These are phyloP conservation scores for Medauroidea extradentata DNA, from an alignment of 1,140 invertebrate genomes.

Conservation along the genomic window DNA sequence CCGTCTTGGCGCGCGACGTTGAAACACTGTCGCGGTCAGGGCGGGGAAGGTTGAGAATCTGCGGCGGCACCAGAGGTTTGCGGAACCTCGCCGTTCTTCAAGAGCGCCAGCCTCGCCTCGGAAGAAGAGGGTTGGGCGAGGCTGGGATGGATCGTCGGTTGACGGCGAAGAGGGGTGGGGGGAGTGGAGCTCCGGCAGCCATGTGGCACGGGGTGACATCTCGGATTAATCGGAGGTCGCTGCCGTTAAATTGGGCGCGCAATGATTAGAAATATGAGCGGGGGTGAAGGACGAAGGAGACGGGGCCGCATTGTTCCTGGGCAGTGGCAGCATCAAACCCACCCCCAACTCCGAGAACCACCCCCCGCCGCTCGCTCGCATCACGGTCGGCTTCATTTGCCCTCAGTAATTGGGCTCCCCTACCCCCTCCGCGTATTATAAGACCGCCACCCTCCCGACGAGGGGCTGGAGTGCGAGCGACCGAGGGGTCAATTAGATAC, in stretches of 20 bases:
- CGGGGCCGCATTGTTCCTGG: conserved; percentile 3
- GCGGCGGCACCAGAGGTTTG: too few species aligned
- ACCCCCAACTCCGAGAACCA: too few species aligned
- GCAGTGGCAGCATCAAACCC: neutral
- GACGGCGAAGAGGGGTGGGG: neutral
- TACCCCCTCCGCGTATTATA: too few species aligned
- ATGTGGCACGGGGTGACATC: neutral
- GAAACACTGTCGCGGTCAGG: too few species aligned
- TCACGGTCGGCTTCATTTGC: conserved; percentile 4
- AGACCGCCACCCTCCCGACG: too few species aligned
- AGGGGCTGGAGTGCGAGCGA: too few species aligned
- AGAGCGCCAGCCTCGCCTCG: too few species aligned
- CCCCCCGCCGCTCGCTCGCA: neutral
- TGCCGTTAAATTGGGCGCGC: conserved; percentile 14
- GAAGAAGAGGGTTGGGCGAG: too few species aligned
- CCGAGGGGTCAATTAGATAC: too few species aligned
- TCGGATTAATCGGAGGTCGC: conserved; percentile 13
- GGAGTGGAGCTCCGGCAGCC: neutral
- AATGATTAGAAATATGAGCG: conserved; percentile 15
- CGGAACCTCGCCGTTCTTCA: too few species aligned
- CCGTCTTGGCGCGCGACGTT: too few species aligned
- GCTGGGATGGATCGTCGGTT: neutral
- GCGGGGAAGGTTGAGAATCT: too few species aligned
- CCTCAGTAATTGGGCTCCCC: neutral
- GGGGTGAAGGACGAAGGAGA: neutral